Evolutionary conservation across 2,797 vertebrate genomes (phyloP).

Genomic region (Phalloptychus januarius): DNA sequence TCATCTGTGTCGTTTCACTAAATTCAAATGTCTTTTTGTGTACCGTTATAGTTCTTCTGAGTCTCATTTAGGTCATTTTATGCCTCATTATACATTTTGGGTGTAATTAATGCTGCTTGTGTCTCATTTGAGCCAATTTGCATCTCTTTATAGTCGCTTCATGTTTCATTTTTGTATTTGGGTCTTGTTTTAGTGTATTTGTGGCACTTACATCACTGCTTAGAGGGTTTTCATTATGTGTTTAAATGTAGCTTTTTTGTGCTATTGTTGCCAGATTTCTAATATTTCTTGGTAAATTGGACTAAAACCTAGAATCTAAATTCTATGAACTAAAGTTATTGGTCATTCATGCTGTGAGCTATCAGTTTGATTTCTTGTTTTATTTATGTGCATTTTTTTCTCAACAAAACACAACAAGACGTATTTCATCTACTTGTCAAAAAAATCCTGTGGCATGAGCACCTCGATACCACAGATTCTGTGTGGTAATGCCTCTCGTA

Average conservation of each 20-base stretch:
- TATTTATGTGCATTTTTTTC: neutral
- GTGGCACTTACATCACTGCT: neutral
- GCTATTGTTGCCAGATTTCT: neutral
- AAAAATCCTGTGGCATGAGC: neutral
- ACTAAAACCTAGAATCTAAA: neutral
- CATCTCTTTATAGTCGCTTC: neutral
- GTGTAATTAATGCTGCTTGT: neutral
- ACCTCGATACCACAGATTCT: neutral
- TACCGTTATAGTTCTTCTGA: neutral
- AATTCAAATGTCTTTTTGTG: neutral
- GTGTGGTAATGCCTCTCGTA: neutral
- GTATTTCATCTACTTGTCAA: neutral
- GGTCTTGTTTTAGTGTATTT: neutral
- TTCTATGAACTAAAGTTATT: neutral
- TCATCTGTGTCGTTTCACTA: neutral
- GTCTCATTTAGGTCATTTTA: constrained; percentile 3
- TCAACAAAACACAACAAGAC: neutral
- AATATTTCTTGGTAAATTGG: neutral
- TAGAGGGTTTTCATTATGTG: neutral
- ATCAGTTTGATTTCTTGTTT: neutral
- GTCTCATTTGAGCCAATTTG: neutral
- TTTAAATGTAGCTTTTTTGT: neutral
- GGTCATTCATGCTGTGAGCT: neutral
- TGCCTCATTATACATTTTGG: neutral
- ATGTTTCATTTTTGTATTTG: neutral